Percentiles rank a stretch among this genome's conserved stretches.
Evolutionary conservation across 2,888 invertebrate species (phyloP).

Genomic region (Tetramorium bicarinatum): DNA sequence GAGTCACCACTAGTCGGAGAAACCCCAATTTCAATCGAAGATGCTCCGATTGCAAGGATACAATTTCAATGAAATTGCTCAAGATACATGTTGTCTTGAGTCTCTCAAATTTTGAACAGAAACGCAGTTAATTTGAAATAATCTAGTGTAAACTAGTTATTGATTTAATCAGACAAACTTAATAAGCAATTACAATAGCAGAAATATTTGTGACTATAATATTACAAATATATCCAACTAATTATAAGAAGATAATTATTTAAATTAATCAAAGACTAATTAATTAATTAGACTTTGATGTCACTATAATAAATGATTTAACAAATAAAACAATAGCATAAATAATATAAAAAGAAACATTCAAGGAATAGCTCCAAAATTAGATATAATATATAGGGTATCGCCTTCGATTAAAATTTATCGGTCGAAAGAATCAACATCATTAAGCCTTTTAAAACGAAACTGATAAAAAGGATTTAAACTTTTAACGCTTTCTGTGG

Average conservation of each 20-base stretch:
- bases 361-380: not conserved
- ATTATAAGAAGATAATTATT: not conserved
- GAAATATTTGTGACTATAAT: not conserved
- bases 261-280: not conserved
- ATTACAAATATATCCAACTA: slow-evolving; percentile 8
- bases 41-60: slow-evolving; percentile 54
- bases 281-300: not conserved
- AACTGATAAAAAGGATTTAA: slow-evolving; percentile 58
- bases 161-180: not conserved
- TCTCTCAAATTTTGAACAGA: slow-evolving; percentile 46
- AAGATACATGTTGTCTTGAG: slow-evolving; percentile 19
- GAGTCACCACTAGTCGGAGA: slow-evolving; percentile 53
- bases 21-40: slow-evolving; percentile 64
- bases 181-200: not conserved
- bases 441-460: slow-evolving; percentile 56
- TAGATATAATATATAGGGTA: not conserved
- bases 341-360: not conserved
- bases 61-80: slow-evolving; percentile 45
- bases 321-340: not conserved
- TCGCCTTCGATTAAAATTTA: slow-evolving; percentile 8
- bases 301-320: not conserved
- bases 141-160: slow-evolving; percentile 15
- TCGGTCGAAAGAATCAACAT: slow-evolving; percentile 41
- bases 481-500: slow-evolving; percentile 51
- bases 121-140: slow-evolving; percentile 7